These are phyloP conservation scores for Hiodon tergisus DNA, from an alignment of 2,113 vertebrate species.

Conservation along the genomic window DNA sequence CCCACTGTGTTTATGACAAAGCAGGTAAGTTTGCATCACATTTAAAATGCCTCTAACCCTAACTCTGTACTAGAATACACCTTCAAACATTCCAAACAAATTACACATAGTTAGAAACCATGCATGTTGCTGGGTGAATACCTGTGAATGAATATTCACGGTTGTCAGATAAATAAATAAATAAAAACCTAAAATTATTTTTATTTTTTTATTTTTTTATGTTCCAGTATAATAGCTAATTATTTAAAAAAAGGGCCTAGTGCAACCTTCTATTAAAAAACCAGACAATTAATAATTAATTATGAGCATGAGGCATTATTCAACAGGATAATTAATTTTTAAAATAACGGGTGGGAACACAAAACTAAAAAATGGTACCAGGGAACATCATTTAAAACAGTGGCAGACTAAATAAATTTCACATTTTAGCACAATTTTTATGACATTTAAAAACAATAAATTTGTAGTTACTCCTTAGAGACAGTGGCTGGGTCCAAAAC, in stretches of 20 bases:
- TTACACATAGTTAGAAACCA: no score
- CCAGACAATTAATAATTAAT: slow-evolving; percentile 70
- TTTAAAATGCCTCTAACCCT: no score
- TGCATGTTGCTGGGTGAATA: no score
- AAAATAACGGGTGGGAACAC: slow-evolving; percentile 55
- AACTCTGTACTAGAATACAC: no score
- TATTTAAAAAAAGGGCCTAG: no score
- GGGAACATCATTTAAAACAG: slow-evolving; percentile 47
- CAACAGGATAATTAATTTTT: slow-evolving; percentile 74
- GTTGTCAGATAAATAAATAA: no score
- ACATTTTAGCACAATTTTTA: slow-evolving; percentile 30
- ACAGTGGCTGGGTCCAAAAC: background rate
- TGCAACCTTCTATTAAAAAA: slow-evolving; percentile 60
- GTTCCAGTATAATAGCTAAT: slow-evolving; percentile 15
- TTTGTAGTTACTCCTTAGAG: background rate
- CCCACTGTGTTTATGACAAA: no score
- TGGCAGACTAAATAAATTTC: slow-evolving; percentile 30
- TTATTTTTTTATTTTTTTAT: no score
- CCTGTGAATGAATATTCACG: no score
- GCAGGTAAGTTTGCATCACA: no score
- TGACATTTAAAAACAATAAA: slow-evolving; percentile 11
- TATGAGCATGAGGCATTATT: slow-evolving; percentile 68
- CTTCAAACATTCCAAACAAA: no score
- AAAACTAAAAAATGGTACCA: slow-evolving; percentile 52
- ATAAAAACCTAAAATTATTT: no score